phyloP scores from a whole-genome alignment of 2,888 invertebrate genomes.

The Subacronicta megacephala region DNA sequence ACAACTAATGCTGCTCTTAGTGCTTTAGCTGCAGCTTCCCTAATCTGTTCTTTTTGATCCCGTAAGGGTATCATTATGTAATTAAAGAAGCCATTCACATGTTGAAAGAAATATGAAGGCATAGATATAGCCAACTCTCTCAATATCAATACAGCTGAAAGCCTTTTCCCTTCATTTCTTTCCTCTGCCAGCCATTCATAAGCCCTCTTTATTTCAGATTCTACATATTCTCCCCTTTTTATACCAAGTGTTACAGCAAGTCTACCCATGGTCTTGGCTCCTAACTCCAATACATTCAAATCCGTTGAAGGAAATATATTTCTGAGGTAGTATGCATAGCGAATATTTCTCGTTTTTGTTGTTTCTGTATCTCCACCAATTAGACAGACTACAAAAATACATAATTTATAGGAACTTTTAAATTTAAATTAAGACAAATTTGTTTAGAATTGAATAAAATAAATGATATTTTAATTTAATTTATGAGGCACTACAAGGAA shows the following conservation, averaged over 20 bases:
- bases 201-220: slow-evolving; percentile 97
- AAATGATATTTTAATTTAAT: not conserved
- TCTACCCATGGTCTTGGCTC: slow-evolving; percentile 98
- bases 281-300: slow-evolving; percentile 97
- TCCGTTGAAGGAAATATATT: slow-evolving; percentile 97
- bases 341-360: slow-evolving; percentile 95
- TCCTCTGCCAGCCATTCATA: slow-evolving; percentile 98
- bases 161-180: slow-evolving; percentile 96
- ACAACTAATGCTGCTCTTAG: slow-evolving; percentile 97
- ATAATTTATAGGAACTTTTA: not conserved
- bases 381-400: slow-evolving; percentile 93
- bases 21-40: slow-evolving; percentile 98
- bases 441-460: no score
- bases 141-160: slow-evolving; percentile 97
- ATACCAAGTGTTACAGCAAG: slow-evolving; percentile 96
- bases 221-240: slow-evolving; percentile 98
- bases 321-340: slow-evolving; percentile 97
- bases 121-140: slow-evolving; percentile 98
- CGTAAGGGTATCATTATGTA: slow-evolving; percentile 96
- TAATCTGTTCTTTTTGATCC: slow-evolving; percentile 96
- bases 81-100: slow-evolving; percentile 97
- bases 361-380: slow-evolving; percentile 97
- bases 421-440: no score
- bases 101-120: slow-evolving; percentile 99
- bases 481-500: no score